Evolutionary conservation across 2,888 invertebrate species (phyloP).

Genomic region (Dysmachus trigonus): DNA sequence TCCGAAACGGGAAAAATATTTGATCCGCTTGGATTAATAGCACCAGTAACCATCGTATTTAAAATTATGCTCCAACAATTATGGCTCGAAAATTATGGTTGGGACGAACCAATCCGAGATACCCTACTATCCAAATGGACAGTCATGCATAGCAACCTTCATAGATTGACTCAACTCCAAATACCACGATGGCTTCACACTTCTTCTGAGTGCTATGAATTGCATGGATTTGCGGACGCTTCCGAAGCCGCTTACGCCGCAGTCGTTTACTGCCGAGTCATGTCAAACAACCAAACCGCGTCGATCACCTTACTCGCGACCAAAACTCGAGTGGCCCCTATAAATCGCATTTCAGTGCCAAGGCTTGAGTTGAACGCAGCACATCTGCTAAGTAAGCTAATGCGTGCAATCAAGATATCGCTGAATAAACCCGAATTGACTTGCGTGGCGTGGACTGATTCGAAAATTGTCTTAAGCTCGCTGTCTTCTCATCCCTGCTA

Average conservation of each 20-base stretch:
- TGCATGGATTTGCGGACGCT: neutral
- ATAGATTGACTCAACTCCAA: neutral
- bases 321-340: neutral
- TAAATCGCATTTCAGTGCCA: neutral
- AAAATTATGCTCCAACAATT: neutral
- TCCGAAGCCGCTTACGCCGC: neutral
- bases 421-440: neutral
- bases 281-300: neutral
- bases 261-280: neutral
- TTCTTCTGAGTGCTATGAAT: neutral
- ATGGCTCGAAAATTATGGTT: neutral
- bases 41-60: neutral
- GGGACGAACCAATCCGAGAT: neutral
- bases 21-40: neutral
- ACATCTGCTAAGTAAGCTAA: neutral
- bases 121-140: neutral
- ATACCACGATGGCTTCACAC: neutral
- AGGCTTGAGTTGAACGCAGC: neutral
- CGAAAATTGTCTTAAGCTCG: neutral
- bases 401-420: neutral
- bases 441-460: conserved; percentile 14
- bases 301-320: neutral
- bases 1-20: neutral
- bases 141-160: neutral
- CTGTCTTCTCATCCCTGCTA: neutral